phyloP scores from a whole-genome alignment of 2,888 invertebrate genomes.

The Lasius fuliginosus region DNA sequence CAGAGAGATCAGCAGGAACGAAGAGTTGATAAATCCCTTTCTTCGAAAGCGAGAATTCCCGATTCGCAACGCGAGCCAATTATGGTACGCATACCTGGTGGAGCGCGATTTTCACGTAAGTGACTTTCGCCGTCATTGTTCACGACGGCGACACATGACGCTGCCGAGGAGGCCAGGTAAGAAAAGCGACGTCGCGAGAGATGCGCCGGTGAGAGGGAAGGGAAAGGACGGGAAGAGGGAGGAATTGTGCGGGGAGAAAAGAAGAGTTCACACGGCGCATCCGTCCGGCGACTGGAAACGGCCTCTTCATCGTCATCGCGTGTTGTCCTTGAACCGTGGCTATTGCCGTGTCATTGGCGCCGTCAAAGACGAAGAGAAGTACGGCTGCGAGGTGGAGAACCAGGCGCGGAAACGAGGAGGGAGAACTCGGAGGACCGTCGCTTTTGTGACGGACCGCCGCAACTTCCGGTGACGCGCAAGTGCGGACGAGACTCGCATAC shows the following conservation, averaged over 20 bases:
- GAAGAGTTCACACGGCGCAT: slow-evolving; percentile 40
- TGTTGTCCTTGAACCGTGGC: slow-evolving; percentile 72
- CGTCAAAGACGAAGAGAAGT: slow-evolving; percentile 52
- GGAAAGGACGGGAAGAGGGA: not conserved
- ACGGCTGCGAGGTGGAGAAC: slow-evolving; percentile 32
- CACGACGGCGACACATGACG: slow-evolving; percentile 33
- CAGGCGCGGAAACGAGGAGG: not conserved
- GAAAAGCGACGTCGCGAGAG: slow-evolving; percentile 15
- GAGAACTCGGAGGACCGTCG: slow-evolving; percentile 38
- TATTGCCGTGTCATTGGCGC: slow-evolving; percentile 66
- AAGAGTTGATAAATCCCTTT: slow-evolving; percentile 8
- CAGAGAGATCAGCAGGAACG: not conserved
- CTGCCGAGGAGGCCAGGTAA: not conserved
- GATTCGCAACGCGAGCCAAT: slow-evolving; percentile 23
- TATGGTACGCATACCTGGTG: slow-evolving; percentile 1
- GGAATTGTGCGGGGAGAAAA: slow-evolving; percentile 41
- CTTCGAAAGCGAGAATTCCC: not conserved
- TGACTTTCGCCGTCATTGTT: slow-evolving; percentile 64
- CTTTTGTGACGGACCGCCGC: slow-evolving; percentile 71
- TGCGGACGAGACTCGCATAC: slow-evolving; percentile 71
- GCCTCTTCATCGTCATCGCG: slow-evolving; percentile 39
- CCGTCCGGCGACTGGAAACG: slow-evolving; percentile 37
- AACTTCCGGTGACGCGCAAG: slow-evolving; percentile 75
- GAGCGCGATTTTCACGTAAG: slow-evolving; percentile 57
- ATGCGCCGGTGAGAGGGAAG: not conserved